Conservation (phyloP, 2,113 vertebrate genomes). For the Hystrix brachyura region DNA sequence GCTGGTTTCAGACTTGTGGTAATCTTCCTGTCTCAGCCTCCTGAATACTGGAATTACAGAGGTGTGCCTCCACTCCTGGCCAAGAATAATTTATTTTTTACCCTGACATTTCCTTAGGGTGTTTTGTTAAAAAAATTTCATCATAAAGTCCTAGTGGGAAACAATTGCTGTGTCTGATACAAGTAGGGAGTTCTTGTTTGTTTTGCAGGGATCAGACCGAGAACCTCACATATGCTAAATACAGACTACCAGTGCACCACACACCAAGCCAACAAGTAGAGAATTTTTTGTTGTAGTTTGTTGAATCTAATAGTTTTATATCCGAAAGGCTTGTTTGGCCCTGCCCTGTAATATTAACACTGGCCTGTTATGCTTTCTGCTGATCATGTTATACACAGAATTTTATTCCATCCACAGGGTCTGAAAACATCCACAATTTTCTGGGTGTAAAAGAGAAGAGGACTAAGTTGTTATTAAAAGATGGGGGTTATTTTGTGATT, state of each 20-base stretch:
- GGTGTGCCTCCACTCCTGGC: too few species aligned
- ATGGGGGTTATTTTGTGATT: background rate
- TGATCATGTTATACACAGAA: background rate
- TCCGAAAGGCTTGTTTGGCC: background rate
- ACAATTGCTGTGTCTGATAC: background rate
- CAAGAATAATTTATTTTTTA: background rate
- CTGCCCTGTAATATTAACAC: background rate
- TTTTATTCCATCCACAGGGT: background rate
- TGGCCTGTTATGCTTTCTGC: background rate
- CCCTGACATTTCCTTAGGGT: background rate
- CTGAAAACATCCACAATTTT: background rate
- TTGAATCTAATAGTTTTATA: conserved; percentile 26
- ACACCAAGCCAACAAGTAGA: background rate
- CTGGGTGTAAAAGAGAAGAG: conserved; percentile 45
- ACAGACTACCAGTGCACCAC: background rate
- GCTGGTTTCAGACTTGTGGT: too few species aligned
- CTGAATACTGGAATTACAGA: too few species aligned
- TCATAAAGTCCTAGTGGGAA: background rate
- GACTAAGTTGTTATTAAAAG: background rate
- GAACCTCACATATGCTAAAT: background rate
- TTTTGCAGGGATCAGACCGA: too few species aligned
- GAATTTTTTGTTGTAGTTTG: background rate
- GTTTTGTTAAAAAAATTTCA: background rate
- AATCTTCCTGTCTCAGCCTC: too few species aligned
- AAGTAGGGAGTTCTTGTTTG: background rate